These are phyloP conservation scores for Xanthorhoe spadicearia DNA, from an alignment of 2,888 invertebrate species.

Conservation along the genomic window DNA sequence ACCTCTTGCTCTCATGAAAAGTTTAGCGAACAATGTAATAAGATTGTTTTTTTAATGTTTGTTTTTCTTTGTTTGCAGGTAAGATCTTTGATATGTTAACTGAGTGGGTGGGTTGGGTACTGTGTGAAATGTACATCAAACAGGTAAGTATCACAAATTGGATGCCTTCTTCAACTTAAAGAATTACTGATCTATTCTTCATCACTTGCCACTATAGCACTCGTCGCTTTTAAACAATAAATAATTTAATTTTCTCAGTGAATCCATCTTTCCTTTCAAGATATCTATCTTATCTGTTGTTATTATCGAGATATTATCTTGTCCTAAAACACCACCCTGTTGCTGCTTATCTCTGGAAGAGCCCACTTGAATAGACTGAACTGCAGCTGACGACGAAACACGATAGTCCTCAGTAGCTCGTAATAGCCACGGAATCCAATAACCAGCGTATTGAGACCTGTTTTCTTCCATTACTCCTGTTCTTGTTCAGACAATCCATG, in stretches of 20 bases:
- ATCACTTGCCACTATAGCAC: not conserved
- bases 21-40: not conserved
- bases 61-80: constrained; percentile 24
- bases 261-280: not conserved
- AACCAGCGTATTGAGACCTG: constrained; percentile 18
- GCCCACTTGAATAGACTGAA: constrained; percentile 15
- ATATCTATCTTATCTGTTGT: not conserved
- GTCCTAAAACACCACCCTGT: constrained; percentile 15
- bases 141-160: not conserved
- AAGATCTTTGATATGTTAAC: constrained; percentile 4
- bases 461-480: not conserved
- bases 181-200: not conserved
- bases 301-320: not conserved
- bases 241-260: not conserved
- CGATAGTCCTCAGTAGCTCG: constrained; percentile 46
- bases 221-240: not conserved
- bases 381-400: constrained; percentile 37
- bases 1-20: not conserved
- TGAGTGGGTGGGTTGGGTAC: too few species aligned
- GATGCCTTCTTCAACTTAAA: too few species aligned
- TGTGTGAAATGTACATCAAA: not conserved
- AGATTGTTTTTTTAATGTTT: not conserved
- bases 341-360: constrained; percentile 21
- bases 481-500: constrained; percentile 6
- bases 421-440: constrained; percentile 31